Conservation (phyloP, 2,113 vertebrate genomes). For the Clarias magur region DNA sequence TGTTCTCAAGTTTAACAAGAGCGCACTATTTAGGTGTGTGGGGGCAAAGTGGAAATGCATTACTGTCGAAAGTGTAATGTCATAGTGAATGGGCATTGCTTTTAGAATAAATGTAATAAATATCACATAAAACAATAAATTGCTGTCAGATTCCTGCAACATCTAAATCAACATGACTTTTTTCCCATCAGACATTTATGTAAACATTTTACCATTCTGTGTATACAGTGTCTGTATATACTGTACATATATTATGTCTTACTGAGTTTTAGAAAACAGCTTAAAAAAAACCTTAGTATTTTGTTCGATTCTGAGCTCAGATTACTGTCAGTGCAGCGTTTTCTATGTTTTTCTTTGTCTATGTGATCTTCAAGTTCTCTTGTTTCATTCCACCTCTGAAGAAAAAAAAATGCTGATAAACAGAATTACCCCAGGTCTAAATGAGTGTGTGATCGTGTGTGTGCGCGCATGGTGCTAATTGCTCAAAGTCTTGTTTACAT, state of each 20-base stretch:
- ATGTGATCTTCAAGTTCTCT: background rate
- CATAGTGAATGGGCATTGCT: background rate
- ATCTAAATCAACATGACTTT: background rate
- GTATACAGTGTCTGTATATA: background rate
- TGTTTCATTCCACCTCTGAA: background rate
- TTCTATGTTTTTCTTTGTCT: background rate
- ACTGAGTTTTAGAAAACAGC: background rate
- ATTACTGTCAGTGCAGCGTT: background rate
- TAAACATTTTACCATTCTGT: background rate
- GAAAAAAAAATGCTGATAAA: background rate
- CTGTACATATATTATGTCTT: background rate
- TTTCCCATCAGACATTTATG: background rate
- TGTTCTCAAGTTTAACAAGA: constrained; percentile 3
- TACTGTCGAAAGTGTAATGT: background rate
- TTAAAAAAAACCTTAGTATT: background rate
- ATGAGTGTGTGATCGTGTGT: background rate
- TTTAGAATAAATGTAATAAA: background rate
- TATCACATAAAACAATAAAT: background rate
- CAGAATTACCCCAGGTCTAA: background rate
- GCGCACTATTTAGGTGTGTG: background rate
- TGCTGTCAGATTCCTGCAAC: background rate
- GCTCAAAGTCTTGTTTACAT: constrained; percentile 14
- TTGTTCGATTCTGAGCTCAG: background rate
- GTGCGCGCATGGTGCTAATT: background rate
- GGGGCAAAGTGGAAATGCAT: background rate